Evolutionary conservation across 1,140 invertebrate species (phyloP), one percentile per base, ranked within the genome.

Genomic region (Belonocnema kinseyi): DNA sequence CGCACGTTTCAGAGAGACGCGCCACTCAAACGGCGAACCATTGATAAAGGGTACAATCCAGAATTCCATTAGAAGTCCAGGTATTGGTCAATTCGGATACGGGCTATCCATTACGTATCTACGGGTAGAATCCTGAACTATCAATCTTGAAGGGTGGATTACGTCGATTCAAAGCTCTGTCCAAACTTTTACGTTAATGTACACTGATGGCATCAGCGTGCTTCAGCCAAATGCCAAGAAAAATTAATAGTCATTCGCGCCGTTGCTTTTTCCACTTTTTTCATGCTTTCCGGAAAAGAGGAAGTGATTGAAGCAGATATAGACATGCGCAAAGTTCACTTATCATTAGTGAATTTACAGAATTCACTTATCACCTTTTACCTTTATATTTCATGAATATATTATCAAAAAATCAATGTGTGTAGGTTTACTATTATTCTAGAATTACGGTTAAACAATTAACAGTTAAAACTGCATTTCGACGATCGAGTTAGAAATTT

Each of bases 51-150:
- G 75, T 78, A 87, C 84, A 86, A 88, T 87, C 83, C 86, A 72
- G 75, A 78, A 86, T 83, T 88, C 85, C 87, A 88, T 88, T 87
- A 88, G 86, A 86, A 82, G 76, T 58, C 17, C 53, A 75, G 53
- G 79, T 85, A 86, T 85, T 77, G 83, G 80, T 74, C 74, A 82
- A 83, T 82, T 84, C 80, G 85, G 87, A 88, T 86, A 88, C 76
- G 84, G 83, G 86, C 87, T 87, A 88, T 88, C 87, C 87, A 88
- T 88, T 87, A 88, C 82, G 82, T 80, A 84, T 84, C 78, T 83
- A 76, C 80, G 75, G 70, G 66, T 70, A 75, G 81, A 84, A 84
- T 84, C 74, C 80, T 81, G 77, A 84, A 84, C 86, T 85, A 87
- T 87, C 87, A 86, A 85, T 87, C 87, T 85, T 82, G 77, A 77